phyloP scores from a whole-genome alignment of 2,888 invertebrate species.

The Autographa pulchrina region DNA sequence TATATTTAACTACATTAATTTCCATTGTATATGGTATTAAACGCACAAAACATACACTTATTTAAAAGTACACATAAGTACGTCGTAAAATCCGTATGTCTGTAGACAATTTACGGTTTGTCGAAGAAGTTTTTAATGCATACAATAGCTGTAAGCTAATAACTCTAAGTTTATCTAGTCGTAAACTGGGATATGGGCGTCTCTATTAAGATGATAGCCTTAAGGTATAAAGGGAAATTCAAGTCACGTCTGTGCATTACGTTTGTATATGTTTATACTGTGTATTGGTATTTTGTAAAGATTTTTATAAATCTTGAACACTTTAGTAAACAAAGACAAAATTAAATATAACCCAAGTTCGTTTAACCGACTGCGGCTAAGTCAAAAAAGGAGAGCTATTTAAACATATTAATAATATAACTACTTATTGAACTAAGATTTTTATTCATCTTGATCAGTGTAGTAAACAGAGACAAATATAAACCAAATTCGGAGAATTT shows the following conservation, averaged over 20 bases:
- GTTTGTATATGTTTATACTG: neutral
- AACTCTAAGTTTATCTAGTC: neutral
- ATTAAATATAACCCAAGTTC: no score
- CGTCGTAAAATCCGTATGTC: neutral
- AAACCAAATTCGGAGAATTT: no score
- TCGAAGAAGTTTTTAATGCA: neutral
- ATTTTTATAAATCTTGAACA: no score
- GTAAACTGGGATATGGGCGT: neutral
- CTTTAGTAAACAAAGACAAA: no score
- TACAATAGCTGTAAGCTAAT: neutral
- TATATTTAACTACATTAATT: no score
- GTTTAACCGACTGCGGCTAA: no score
- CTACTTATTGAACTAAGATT: no score
- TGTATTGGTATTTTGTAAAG: neutral
- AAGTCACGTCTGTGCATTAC: neutral
- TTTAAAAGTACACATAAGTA: neutral
- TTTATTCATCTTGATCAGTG: no score
- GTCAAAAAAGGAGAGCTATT: no score
- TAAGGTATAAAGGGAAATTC: neutral
- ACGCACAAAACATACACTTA: neutral
- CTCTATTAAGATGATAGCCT: neutral
- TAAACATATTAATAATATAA: no score
- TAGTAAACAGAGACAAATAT: no score
- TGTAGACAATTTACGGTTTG: slow-evolving; percentile 5
- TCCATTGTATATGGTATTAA: neutral